Percentiles rank a stretch among this genome's conserved stretches.
These are phyloP conservation scores for Crenuchus spilurus DNA, from an alignment of 2,797 vertebrate genomes.

Conservation along the genomic window DNA sequence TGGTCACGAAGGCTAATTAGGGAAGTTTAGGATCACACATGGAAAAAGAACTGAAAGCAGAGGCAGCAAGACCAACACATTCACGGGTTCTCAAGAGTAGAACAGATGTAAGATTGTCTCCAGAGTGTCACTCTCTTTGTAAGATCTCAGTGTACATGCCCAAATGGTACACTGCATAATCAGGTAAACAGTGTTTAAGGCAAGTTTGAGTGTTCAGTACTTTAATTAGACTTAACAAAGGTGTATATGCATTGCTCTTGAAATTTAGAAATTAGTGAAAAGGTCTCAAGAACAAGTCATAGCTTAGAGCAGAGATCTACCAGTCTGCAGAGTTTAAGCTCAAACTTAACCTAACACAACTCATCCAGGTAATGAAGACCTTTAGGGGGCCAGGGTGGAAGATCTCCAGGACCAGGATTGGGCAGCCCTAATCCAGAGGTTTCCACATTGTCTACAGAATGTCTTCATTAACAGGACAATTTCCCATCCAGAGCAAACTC, in stretches of 20 bases:
- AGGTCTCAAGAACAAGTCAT: background rate
- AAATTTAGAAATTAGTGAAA: background rate
- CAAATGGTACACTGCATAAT: conserved; percentile 4
- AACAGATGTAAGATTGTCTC: conserved; percentile 7
- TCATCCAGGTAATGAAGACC: too few relatives aligned
- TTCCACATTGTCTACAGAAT: too few relatives aligned
- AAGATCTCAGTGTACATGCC: background rate
- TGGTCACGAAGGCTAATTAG: conserved; percentile 26
- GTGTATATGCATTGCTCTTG: background rate
- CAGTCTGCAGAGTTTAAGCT: too few relatives aligned
- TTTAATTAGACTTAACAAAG: background rate
- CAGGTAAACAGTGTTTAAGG: conserved; percentile 24
- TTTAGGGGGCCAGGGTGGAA: too few relatives aligned
- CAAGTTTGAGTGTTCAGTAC: background rate
- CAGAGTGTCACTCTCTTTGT: background rate
- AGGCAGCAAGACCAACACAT: conserved; percentile 15
- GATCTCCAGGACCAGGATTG: too few relatives aligned
- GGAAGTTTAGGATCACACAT: conserved; percentile 27
- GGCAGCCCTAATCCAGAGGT: too few relatives aligned
- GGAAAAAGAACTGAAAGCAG: conserved; percentile 6
- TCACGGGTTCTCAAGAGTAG: conserved; percentile 8
- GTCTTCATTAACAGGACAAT: too few relatives aligned
- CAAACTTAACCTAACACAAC: too few relatives aligned
- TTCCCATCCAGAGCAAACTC: too few relatives aligned
- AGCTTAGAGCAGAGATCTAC: too few relatives aligned